phyloP scores from a whole-genome alignment of 2,113 vertebrate species.

The Lutjanus erythropterus region DNA sequence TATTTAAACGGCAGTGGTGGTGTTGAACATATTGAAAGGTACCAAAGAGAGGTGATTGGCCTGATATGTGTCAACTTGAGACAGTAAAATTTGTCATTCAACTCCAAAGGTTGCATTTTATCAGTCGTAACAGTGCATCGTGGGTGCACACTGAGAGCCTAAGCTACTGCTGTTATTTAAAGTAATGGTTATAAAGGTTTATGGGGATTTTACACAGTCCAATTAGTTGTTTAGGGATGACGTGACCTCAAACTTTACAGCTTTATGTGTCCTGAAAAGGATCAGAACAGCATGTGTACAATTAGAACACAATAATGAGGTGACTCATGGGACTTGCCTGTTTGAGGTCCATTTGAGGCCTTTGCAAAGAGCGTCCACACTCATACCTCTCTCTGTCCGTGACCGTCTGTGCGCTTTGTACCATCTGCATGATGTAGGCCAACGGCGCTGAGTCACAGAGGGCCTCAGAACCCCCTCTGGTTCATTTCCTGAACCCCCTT shows the following conservation, averaged over 20 bases:
- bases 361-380: conserved; percentile 4
- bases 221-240: neutral
- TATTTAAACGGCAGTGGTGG: neutral
- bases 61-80: neutral
- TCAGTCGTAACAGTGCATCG: neutral
- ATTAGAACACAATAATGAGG: conserved; percentile 41
- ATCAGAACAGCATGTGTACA: conserved; percentile 11
- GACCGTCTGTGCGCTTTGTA: conserved; percentile 8
- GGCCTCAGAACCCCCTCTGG: conserved; percentile 19
- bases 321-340: conserved; percentile 64
- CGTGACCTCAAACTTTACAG: neutral
- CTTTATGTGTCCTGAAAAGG: conserved; percentile 11
- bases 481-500: conserved; percentile 50
- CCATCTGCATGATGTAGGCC: conserved; percentile 14
- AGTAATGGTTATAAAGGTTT: neutral
- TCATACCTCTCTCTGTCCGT: neutral
- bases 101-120: conserved; percentile 37
- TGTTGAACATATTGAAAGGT: neutral
- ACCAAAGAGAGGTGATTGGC: neutral
- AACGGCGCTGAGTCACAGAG: conserved; percentile 57
- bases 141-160: neutral
- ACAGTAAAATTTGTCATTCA: neutral
- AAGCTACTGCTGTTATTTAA: neutral
- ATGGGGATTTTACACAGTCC: neutral
- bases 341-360: conserved; percentile 12